Evolutionary conservation across 2,888 invertebrate genomes (phyloP).

Genomic region (Pteria penguin): DNA sequence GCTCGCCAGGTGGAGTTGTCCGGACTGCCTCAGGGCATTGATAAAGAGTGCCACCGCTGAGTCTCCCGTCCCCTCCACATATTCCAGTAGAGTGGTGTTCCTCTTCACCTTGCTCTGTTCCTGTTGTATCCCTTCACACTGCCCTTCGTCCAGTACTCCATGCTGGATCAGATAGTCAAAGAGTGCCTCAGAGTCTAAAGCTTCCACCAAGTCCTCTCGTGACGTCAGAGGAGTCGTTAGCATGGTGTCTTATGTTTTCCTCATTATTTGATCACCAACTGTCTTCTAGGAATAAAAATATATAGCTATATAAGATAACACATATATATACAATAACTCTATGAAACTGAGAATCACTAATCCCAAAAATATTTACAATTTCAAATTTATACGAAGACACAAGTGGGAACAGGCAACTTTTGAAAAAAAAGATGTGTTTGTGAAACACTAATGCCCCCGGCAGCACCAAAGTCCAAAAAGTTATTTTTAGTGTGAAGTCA

Average conservation of each 20-base stretch:
- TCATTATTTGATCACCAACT: too few species aligned
- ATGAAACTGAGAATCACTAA: too few species aligned
- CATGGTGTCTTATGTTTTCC: slow-evolving; percentile 23
- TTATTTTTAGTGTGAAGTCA: too few species aligned
- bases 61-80: slow-evolving; percentile 72
- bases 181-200: slow-evolving; percentile 75
- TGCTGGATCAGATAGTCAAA: slow-evolving; percentile 77
- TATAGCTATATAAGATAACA: too few species aligned
- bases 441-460: too few species aligned
- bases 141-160: slow-evolving; percentile 68
- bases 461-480: too few species aligned
- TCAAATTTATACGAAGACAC: too few species aligned
- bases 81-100: slow-evolving; percentile 71
- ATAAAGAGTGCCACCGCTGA: slow-evolving; percentile 74
- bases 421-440: too few species aligned
- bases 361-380: too few species aligned
- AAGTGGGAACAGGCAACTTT: too few species aligned
- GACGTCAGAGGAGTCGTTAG: slow-evolving; percentile 30
- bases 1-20: slow-evolving; percentile 77
- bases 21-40: slow-evolving; percentile 77
- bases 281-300: too few species aligned
- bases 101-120: slow-evolving; percentile 64
- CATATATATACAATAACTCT: too few species aligned
- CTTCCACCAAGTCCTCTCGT: slow-evolving; percentile 72
- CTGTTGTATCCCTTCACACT: slow-evolving; percentile 61